phyloP scores from a whole-genome alignment of 2,888 invertebrate species.

The Criorhina ranunculi region DNA sequence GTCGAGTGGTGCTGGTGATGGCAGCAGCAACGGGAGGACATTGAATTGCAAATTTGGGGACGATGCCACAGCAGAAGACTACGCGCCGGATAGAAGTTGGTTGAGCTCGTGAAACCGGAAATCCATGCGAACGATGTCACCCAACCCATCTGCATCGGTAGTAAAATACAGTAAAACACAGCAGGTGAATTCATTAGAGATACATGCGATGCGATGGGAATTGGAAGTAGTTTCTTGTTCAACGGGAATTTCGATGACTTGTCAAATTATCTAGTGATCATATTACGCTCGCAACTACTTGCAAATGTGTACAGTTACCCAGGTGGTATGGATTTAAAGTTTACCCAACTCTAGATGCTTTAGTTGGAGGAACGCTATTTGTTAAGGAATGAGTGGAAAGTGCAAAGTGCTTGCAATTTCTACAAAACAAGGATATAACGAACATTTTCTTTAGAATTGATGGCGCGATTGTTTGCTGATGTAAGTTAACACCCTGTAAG shows the following conservation, averaged over 20 bases:
- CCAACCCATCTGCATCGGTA: slow-evolving; percentile 50
- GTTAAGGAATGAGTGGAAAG: slow-evolving; percentile 19
- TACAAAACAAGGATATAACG: too few species aligned
- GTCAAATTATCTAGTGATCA: slow-evolving; percentile 73
- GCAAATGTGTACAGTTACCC: slow-evolving; percentile 20
- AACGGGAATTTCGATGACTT: slow-evolving; percentile 64
- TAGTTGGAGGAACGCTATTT: slow-evolving; percentile 18
- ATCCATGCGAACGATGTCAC: slow-evolving; percentile 54
- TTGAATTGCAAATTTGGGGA: slow-evolving; percentile 68
- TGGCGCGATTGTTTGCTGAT: too few species aligned
- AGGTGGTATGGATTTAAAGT: slow-evolving; percentile 27
- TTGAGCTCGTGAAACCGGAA: slow-evolving; percentile 30
- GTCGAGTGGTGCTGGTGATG: slow-evolving; percentile 6
- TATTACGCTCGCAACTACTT: slow-evolving; percentile 56
- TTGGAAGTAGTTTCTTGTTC: slow-evolving; percentile 32
- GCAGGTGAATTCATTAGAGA: slow-evolving; percentile 66
- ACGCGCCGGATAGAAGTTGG: not conserved
- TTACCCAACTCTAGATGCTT: slow-evolving; percentile 30
- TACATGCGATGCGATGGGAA: not conserved
- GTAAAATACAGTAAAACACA: slow-evolving; percentile 27
- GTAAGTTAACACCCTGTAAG: too few species aligned
- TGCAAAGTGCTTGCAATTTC: not conserved
- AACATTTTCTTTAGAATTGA: too few species aligned
- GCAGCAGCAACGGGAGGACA: slow-evolving; percentile 23
- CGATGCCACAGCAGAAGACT: slow-evolving; percentile 38